phyloP scores from a whole-genome alignment of 2,113 vertebrate species.

The Pyrgilauda ruficollis region DNA sequence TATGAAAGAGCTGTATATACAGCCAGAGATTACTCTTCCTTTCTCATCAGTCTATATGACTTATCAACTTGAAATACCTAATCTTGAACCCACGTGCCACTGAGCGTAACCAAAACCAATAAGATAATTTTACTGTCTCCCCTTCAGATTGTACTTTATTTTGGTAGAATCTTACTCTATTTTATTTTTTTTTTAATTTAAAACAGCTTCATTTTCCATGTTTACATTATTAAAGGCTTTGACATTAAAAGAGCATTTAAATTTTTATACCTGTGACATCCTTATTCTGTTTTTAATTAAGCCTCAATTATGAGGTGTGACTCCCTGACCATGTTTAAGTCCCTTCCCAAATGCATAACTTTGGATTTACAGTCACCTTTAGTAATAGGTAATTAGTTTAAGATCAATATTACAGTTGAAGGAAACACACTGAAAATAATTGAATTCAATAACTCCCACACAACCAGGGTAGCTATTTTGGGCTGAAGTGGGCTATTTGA shows the following conservation, averaged over 20 bases:
- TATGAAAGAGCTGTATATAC: neutral
- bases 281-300: constrained; percentile 36
- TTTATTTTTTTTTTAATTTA: neutral
- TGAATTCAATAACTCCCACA: neutral
- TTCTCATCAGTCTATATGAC: neutral
- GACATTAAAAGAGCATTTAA: neutral
- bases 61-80: neutral
- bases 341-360: neutral
- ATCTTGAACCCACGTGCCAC: neutral
- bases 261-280: neutral
- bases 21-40: neutral
- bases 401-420: constrained; percentile 5
- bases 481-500: neutral
- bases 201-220: neutral
- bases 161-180: neutral
- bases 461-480: neutral
- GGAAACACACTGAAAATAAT: neutral
- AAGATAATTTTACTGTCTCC: neutral
- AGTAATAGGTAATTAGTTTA: neutral
- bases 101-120: neutral
- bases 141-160: neutral
- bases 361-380: neutral
- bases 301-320: neutral
- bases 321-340: neutral
- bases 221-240: constrained; percentile 22